phyloP scores from a whole-genome alignment of 2,797 vertebrate species.

The Pangasius mekongensis region DNA sequence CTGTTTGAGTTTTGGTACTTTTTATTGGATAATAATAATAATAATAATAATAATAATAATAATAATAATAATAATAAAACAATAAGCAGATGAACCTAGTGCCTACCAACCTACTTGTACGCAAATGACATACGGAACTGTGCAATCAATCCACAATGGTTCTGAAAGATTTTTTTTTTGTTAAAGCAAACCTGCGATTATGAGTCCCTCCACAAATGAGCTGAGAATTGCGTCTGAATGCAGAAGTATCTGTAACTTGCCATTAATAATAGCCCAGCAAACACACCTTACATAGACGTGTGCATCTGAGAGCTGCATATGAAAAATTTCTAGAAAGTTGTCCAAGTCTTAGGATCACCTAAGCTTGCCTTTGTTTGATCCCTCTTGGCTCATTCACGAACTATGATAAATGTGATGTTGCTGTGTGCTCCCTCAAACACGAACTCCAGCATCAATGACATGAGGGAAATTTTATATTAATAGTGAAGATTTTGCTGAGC shows the following conservation, averaged over 20 bases:
- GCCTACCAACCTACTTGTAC: background rate
- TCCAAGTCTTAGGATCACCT: constrained; percentile 12
- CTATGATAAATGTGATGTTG: background rate
- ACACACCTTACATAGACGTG: background rate
- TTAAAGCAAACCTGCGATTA: background rate
- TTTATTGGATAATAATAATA: background rate
- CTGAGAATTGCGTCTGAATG: background rate
- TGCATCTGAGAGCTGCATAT: background rate
- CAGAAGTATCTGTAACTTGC: background rate
- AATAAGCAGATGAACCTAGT: background rate
- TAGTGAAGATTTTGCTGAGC: constrained; percentile 7
- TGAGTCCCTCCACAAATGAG: background rate
- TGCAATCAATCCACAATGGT: background rate
- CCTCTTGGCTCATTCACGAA: background rate
- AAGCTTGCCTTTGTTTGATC: background rate
- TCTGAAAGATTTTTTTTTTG: background rate
- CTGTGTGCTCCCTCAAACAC: background rate
- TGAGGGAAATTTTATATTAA: background rate
- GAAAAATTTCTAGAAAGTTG: background rate
- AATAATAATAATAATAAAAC: background rate
- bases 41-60: background rate
- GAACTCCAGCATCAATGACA: background rate
- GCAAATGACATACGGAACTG: background rate
- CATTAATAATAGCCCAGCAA: background rate
- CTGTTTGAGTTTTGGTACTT: background rate